phyloP scores from a whole-genome alignment of 2,888 invertebrate genomes.

The Macrophya alboannulata region DNA sequence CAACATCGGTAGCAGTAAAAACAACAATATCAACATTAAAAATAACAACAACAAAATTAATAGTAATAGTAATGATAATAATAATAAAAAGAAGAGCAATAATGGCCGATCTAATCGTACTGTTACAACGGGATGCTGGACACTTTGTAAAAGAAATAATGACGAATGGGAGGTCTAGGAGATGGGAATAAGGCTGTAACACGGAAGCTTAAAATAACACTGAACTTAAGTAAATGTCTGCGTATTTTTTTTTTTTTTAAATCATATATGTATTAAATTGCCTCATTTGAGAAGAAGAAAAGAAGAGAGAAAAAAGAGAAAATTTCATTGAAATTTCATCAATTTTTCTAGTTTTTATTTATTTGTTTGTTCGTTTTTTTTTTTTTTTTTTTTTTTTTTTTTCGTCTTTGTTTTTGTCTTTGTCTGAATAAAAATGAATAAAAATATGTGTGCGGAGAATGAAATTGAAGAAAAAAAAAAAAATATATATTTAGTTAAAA shows the following conservation, averaged over 20 bases:
- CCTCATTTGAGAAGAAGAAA: background rate
- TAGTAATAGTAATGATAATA: constrained; percentile 37
- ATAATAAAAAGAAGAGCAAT: constrained; percentile 54
- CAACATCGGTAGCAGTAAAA: background rate
- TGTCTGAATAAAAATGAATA: no score
- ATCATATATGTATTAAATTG: background rate
- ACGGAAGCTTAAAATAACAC: constrained; percentile 21
- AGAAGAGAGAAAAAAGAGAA: background rate
- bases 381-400: no score
- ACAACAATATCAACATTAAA: background rate
- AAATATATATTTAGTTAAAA: no score
- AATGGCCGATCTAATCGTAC: constrained; percentile 58
- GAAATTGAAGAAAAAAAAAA: no score
- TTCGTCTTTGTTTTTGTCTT: no score
- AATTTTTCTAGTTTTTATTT: no score
- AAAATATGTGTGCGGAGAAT: no score
- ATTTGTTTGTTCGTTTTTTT: no score
- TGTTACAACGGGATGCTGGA: constrained; percentile 73
- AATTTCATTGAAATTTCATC: background rate
- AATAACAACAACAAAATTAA: constrained; percentile 53
- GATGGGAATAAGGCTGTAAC: constrained; percentile 17
- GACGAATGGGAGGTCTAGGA: constrained; percentile 66
- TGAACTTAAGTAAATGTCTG: constrained; percentile 6
- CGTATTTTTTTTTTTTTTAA: background rate
- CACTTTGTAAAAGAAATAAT: constrained; percentile 71